Base-by-base conservation (phyloP, 2,888 invertebrate species). In the Hecatera dysodea region DNA sequence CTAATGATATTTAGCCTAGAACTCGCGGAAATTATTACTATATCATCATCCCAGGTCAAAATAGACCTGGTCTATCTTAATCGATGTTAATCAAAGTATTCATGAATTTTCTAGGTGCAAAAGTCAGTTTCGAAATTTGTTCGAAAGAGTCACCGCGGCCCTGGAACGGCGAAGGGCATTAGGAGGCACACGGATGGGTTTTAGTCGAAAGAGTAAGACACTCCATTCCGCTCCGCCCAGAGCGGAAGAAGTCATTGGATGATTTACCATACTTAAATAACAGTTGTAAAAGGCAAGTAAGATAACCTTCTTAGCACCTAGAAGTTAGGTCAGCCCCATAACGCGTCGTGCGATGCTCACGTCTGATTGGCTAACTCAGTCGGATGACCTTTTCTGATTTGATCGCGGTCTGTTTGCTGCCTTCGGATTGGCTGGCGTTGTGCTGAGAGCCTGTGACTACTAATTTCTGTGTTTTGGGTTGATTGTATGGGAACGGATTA, bases 401-500 rank as follows among this genome's bases (percentile, higher is more conserved):
- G 52, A 57, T 67, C 36, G 11, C 57, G 27, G 39, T 29, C 24
- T 22, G 33, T 48, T 59, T 53, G 39, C 64, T 48, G 48, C 19
- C 59, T 63, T 48, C 6, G n/a, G 24, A 72, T 74, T 74, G 68
- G 60, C 48, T 73, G 48, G 50, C 27, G 17, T 17, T 68, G 22
- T 55, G 53, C 75, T 46, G 67, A 50, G 73, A 55, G 15, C 6
- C 75, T 42, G 48, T 60, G 60, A 59, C 59, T 75, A 53, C 52
- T 48, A 55, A 50, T 62, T 59, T 42, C 57, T 42, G 19, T 62
- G 12, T 62, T 75, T 74, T 57, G n/a, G 27, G 69, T 62, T 73
- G 53, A 55, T 67, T 75, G 57, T 53, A 53, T 60, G 39, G 42
- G 39, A 53, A 22, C 22, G 22, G n/a, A 24, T 42, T 48, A 53